A percentile compares a stretch with the other conserved stretches of the same genome.
These are phyloP conservation scores for Julus scandinavius DNA, from an alignment of 2,888 invertebrate species.

Conservation along the genomic window DNA sequence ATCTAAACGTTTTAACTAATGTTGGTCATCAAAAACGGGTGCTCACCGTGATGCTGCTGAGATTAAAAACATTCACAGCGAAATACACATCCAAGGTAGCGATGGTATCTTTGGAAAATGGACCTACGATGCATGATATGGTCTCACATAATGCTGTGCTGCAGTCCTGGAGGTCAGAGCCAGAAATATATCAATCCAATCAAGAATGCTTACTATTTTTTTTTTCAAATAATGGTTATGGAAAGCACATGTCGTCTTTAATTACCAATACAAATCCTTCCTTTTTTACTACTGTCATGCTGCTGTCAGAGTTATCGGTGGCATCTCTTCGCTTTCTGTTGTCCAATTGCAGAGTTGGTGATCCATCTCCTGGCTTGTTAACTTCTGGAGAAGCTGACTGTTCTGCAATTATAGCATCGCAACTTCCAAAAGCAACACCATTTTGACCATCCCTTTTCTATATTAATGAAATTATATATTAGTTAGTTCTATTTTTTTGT, in stretches of 20 bases:
- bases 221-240: not conserved
- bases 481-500: not conserved
- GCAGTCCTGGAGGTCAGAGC: conserved; percentile 49
- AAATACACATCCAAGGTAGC: not conserved
- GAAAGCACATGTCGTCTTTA: too few species aligned
- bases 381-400: not conserved
- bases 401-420: not conserved
- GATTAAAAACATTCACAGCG: not conserved
- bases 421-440: not conserved
- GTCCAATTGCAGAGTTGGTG: too few species aligned
- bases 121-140: conserved; percentile 51
- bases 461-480: not conserved
- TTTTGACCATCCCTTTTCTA: not conserved
- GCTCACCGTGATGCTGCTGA: conserved; percentile 21
- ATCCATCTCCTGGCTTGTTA: too few species aligned
- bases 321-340: not conserved
- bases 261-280: not conserved
- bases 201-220: not conserved
- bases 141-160: conserved; percentile 48
- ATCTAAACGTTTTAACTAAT: too few species aligned
- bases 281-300: not conserved
- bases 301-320: not conserved
- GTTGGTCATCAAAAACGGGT: not conserved
- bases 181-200: not conserved
- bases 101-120: conserved; percentile 43